A percentile compares a stretch with the other conserved stretches of the same genome.
Conservation (phyloP, 2,113 vertebrate species). For the Naja naja region DNA sequence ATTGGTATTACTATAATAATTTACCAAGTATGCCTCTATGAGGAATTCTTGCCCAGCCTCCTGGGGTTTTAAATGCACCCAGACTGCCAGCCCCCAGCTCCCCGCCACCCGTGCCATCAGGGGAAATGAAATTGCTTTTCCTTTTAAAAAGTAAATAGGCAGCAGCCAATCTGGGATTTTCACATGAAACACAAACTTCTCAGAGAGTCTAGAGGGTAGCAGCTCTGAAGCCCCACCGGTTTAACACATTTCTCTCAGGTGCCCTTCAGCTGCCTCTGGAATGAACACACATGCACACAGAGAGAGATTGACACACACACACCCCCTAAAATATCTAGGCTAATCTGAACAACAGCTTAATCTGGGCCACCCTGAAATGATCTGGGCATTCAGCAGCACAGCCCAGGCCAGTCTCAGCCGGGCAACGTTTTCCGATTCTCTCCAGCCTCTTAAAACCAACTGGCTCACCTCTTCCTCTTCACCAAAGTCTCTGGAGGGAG, state of each 20-base stretch:
- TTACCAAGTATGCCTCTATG: not conserved
- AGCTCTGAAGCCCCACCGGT: not conserved
- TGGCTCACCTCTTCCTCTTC: not conserved
- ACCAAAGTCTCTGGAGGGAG: not conserved
- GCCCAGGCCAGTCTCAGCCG: not conserved
- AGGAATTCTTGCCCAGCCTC: not conserved
- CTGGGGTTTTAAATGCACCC: not conserved
- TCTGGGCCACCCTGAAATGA: not conserved
- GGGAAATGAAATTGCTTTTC: not conserved
- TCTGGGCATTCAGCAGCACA: rapidly evolving
- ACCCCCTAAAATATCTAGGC: not conserved
- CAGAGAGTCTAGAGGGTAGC: not conserved
- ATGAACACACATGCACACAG: not conserved
- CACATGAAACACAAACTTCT: rapidly evolving
- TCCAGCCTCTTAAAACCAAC: rapidly evolving
- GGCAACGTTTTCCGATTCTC: rapidly evolving
- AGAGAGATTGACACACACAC: too few relatives aligned
- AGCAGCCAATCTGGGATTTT: not conserved
- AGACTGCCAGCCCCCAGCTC: too few relatives aligned
- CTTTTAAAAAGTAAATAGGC: not conserved
- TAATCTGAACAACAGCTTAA: not conserved
- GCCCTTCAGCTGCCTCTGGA: not conserved
- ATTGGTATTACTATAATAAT: not conserved
- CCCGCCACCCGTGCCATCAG: not conserved
- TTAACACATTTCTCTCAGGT: not conserved